phyloP scores from a whole-genome alignment of 1,140 invertebrate genomes.

The Listronotus bonariensis region DNA sequence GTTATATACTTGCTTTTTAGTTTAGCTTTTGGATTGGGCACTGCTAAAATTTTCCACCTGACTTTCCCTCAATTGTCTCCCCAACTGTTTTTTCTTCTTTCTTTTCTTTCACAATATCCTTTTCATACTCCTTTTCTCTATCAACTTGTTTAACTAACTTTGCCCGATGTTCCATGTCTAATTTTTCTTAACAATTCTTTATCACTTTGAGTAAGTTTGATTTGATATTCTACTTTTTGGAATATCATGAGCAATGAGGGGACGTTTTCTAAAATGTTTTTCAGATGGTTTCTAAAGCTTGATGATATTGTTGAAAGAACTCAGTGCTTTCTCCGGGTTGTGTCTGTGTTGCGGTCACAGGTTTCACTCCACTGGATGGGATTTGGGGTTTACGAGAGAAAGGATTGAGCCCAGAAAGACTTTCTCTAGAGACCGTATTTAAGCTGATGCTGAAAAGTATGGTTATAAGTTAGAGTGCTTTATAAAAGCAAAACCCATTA shows the following conservation, averaged over 20 bases:
- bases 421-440: constrained; percentile 1
- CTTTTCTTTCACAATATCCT: constrained; percentile 6
- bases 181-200: constrained; percentile 52
- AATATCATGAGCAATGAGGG: neutral
- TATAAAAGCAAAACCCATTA: too few relatives aligned
- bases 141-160: constrained; percentile 45
- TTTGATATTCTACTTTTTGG: constrained; percentile 33
- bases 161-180: constrained; percentile 53
- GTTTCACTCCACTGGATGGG: neutral
- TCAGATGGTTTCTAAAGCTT: too few relatives aligned
- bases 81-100: constrained; percentile 24
- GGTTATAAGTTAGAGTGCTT: too few relatives aligned
- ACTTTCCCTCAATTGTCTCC: constrained; percentile 31
- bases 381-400: neutral
- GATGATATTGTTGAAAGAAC: neutral
- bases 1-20: constrained; percentile 43
- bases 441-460: neutral
- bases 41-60: constrained; percentile 35
- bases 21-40: constrained; percentile 50
- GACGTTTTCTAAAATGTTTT: neutral
- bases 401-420: neutral
- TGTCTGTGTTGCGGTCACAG: neutral
- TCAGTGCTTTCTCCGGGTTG: neutral
- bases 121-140: constrained; percentile 27
- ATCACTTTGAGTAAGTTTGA: constrained; percentile 51